Evolutionary conservation across 2,113 vertebrate species (phyloP), one percentile per base, ranked within the genome.

Genomic region (Anhinga anhinga): DNA sequence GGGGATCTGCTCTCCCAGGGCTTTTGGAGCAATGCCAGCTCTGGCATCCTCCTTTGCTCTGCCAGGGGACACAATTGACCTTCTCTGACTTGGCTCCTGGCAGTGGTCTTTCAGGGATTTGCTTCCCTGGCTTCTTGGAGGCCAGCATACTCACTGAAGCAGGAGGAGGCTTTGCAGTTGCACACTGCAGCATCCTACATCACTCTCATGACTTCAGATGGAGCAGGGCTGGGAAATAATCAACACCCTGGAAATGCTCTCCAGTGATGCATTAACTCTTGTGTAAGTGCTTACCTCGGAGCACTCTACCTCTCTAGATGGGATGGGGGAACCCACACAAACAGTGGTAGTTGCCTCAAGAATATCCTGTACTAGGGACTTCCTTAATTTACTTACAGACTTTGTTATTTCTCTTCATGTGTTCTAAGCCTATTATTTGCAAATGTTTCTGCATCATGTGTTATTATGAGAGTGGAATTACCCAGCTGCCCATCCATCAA

Each of bases 351-450:
- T 81, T 12, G 3, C 29, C 56, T 82, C 32, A 79, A n/a, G 50
- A 69, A 63, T 92, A 65, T 53, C 63, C 79, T 77, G 40, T 63
- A 30, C 50, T 32, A 36, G 45, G 9, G 25, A 58, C 49, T 83
- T 93, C 42, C 44, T 27, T 66, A 42, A 27, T 44, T 92, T 84
- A 82, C 21, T 80, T 81, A 61, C 34, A 50, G n/a, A 34, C 12
- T 83, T 91, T 67, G 20, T 45, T 72, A 36, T 49, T 93, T 74
- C 21, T 76, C 14, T 63, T 59, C 4, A 4, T 38, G 22, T 65
- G 9, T 71, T 87, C 52, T 70, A 83, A 94, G 12, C 50, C 76
- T 86, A 58, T 86, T 82, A 86, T 84, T 93, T 91, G 62, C 69
- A 86, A 69, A 91, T 66, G 5, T 81, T 70, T 85, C n/a, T 8